phyloP scores from a whole-genome alignment of 2,113 vertebrate species.

The Conger conger region DNA sequence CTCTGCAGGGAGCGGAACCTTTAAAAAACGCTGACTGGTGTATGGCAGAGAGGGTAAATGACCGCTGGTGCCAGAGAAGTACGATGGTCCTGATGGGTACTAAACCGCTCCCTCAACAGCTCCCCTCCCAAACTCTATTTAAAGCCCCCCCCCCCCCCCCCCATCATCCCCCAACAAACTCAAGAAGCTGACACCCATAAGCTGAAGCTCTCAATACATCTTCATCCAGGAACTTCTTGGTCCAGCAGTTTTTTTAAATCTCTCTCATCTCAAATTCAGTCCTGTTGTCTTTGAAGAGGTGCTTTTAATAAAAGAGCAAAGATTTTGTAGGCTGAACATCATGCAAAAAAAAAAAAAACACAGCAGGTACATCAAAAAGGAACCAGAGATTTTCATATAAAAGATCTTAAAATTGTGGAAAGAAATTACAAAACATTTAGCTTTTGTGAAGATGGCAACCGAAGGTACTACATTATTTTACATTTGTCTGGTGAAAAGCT shows the following conservation, averaged over 20 bases:
- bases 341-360: background rate
- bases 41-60: too few species aligned
- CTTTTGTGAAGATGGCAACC: background rate
- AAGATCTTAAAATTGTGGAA: background rate
- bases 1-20: background rate
- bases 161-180: background rate
- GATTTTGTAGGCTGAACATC: background rate
- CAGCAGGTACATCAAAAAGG: background rate
- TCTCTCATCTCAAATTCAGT: background rate
- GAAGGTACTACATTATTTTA: background rate
- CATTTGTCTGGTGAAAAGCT: too few species aligned
- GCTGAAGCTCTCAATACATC: background rate
- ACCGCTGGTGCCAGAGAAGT: background rate
- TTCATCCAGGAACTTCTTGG: background rate
- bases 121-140: background rate
- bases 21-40: too few species aligned
- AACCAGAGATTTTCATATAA: background rate
- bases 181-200: background rate
- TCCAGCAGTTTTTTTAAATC: background rate
- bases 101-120: background rate
- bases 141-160: background rate
- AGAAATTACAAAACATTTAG: background rate
- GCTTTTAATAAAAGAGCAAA: background rate
- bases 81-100: background rate
- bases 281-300: background rate